Evolutionary conservation across 92 coral and sea anemone species (phyloP).

Genomic region (Porites cylindrica): DNA sequence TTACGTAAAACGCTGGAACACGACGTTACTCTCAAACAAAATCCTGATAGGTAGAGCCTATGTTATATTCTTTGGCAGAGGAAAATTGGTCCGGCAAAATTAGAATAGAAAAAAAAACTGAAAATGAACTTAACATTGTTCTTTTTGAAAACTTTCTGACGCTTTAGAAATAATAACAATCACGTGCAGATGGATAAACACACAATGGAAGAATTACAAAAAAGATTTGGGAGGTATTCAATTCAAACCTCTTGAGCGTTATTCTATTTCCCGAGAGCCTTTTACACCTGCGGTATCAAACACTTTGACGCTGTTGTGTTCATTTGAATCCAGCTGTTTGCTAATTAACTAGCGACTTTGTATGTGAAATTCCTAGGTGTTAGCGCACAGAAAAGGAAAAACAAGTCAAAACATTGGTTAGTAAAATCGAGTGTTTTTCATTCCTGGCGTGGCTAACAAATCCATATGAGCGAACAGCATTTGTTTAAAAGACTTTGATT

Average conservation of each 20-base stretch:
- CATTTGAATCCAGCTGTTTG: conserved; percentile 7
- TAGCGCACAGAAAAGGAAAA: background rate
- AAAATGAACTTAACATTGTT: background rate
- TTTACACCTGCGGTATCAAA: conserved; percentile 22
- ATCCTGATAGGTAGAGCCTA: no score
- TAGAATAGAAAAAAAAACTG: background rate
- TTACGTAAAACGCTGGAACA: no score
- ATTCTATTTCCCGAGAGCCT: background rate
- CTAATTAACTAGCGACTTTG: conserved; percentile 27
- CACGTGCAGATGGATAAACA: conserved; percentile 29
- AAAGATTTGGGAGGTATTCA: background rate
- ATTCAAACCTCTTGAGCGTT: conserved; percentile 5
- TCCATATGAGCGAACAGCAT: background rate
- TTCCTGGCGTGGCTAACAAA: conserved; percentile 2
- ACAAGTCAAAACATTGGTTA: background rate
- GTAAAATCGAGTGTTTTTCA: conserved; percentile 31
- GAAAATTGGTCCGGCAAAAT: background rate
- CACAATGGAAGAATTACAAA: background rate
- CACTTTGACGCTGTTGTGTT: conserved; percentile 25
- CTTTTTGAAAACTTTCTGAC: background rate
- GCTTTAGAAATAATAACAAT: background rate
- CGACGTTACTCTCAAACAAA: no score
- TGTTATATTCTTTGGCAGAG: no score
- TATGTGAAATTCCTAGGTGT: background rate
- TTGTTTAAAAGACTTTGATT: no score